Evolutionary conservation across 2,888 invertebrate species (phyloP).

Genomic region (Syrista parreyssii): DNA sequence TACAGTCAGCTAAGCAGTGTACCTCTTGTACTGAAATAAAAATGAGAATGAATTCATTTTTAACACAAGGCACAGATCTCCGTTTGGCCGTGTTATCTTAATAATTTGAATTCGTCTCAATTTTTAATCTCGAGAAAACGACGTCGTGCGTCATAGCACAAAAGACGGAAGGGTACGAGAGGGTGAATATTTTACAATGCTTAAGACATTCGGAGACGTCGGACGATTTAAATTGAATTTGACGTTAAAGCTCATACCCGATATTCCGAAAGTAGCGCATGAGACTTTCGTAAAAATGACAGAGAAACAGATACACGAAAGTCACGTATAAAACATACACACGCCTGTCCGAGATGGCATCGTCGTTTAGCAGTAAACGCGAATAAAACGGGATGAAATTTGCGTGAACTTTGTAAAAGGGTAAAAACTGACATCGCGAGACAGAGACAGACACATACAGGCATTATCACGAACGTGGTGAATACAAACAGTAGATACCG

Average conservation of each 20-base stretch:
- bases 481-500: neutral
- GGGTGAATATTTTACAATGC: neutral
- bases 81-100: neutral
- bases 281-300: neutral
- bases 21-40: neutral
- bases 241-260: neutral
- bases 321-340: no score
- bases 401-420: neutral
- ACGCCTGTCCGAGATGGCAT: no score
- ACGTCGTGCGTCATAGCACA: neutral
- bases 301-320: neutral
- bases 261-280: neutral
- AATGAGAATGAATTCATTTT: neutral
- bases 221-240: neutral
- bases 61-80: neutral
- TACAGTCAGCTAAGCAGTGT: neutral
- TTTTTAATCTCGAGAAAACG: neutral
- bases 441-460: neutral
- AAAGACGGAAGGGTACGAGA: neutral
- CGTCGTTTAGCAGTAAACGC: neutral
- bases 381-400: neutral
- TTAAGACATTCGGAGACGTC: neutral
- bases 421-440: neutral
- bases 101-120: neutral
- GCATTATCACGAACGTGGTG: neutral